Evolutionary conservation across 2,797 vertebrate species (phyloP), one percentile per base, ranked within the genome.

Genomic region (Petrocephalus schoutedeni): DNA sequence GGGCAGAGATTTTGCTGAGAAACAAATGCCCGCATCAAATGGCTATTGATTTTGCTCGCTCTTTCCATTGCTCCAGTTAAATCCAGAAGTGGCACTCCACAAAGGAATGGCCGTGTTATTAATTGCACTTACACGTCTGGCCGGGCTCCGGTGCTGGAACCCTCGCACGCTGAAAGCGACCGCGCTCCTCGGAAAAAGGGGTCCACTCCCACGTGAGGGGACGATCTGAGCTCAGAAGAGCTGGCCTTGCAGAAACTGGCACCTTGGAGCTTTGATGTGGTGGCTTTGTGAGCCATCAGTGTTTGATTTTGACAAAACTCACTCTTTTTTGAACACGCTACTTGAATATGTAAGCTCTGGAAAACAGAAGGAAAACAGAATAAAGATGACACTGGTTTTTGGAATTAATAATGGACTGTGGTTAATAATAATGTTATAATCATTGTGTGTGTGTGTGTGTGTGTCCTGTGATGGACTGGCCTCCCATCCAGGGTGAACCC

Each of bases 381-480:
- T 94, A 96, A 96, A 93, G 92, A 95, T 92, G 94, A 95, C 93
- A 96, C 97, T 95, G 94, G 95, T 95, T 92, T 93, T 95, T 93
- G 93, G 95, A 97, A 98, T 98, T 95, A 98, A 98, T 97, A 98
- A 98, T 97, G 98, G 97, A 97, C 96, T 93, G 94, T 90, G 95
- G 94, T 96, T 97, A 45, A 45, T 45, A 45, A 95, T 95, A 93
- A 96, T 97, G 96, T 71, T 71, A 36, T 4, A 14, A 36, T 71
- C 12, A 36, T 71, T 36, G 32, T 32, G 67, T 41, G 28, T 71
- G 67, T 41, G 28, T 71, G 67, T 41, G 32, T 74, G 2, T 4
- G 2, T 74, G 32, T 16, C 67, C 14, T 41, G 67, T 41, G 32
- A 71, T 36, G 28, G 64, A 36, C 28, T 6, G 0, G 0, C 64